These are phyloP conservation scores for Nomada ferruginata DNA, from an alignment of 2,888 invertebrate species.

Conservation along the genomic window DNA sequence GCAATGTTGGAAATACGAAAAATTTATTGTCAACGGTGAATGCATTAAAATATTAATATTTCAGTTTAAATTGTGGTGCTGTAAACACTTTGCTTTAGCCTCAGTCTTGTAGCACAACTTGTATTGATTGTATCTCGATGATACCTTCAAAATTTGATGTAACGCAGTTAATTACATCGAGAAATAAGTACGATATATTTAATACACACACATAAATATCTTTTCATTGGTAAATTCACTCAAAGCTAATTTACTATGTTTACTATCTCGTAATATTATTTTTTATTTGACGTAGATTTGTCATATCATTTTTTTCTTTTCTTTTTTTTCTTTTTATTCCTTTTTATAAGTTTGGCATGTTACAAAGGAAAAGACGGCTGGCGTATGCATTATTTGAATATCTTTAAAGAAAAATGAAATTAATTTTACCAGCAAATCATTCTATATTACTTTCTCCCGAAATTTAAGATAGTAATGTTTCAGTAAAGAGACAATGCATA, in stretches of 20 bases:
- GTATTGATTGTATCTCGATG: conserved; percentile 54
- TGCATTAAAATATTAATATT: conserved; percentile 67
- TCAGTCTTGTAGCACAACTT: conserved; percentile 59
- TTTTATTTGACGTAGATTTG: conserved; percentile 37
- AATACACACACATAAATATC: conserved; percentile 55
- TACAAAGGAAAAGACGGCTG: conserved; percentile 4
- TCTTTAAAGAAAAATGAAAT: conserved; percentile 4
- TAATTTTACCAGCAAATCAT: conserved; percentile 13
- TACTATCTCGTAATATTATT: conserved; percentile 28
- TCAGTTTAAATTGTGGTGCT: conserved; percentile 71
- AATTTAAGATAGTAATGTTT: neutral
- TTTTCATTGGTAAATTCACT: conserved; percentile 68
- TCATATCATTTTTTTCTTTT: conserved; percentile 15
- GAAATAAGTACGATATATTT: conserved; percentile 55
- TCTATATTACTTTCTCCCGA: neutral
- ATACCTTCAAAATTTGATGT: conserved; percentile 52
- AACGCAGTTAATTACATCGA: conserved; percentile 48
- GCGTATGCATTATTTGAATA: neutral
- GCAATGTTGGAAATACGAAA: conserved; percentile 68
- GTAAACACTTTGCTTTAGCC: conserved; percentile 68
- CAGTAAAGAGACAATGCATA: conserved; percentile 16
- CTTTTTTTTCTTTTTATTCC: conserved; percentile 15
- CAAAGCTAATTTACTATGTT: conserved; percentile 9
- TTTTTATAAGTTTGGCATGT: conserved; percentile 6
- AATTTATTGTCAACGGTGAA: conserved; percentile 67